These are phyloP conservation scores for Liodrosophila aerea DNA, from an alignment of 2,888 invertebrate species.

Conservation along the genomic window DNA sequence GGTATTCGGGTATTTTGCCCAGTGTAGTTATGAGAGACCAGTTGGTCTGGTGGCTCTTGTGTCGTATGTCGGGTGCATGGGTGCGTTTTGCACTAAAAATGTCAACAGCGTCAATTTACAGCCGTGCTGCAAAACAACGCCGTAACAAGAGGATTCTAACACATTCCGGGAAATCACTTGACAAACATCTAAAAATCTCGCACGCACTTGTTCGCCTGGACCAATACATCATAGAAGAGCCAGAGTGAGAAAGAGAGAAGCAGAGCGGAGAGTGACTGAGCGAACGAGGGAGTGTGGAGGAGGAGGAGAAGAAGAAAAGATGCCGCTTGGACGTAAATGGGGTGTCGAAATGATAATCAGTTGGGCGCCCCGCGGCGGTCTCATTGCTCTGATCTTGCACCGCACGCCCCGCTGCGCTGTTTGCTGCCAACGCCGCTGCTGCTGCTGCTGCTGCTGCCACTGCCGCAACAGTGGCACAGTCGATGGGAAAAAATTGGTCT, in stretches of 20 bases:
- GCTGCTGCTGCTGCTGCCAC: background rate
- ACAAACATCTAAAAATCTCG: slow-evolving; percentile 31
- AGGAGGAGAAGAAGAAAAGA: slow-evolving; percentile 17
- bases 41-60: background rate
- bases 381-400: slow-evolving; percentile 66
- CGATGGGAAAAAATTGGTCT: slow-evolving; percentile 19
- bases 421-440: slow-evolving; percentile 26
- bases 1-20: too few species aligned
- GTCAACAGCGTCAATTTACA: slow-evolving; percentile 69
- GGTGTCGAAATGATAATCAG: slow-evolving; percentile 79
- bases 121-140: slow-evolving; percentile 34
- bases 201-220: slow-evolving; percentile 30
- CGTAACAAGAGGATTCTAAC: slow-evolving; percentile 58
- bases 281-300: slow-evolving; percentile 4
- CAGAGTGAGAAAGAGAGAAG: background rate
- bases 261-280: background rate
- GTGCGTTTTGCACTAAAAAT: slow-evolving; percentile 58
- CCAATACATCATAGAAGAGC: slow-evolving; percentile 2
- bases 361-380: slow-evolving; percentile 69
- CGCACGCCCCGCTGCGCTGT: slow-evolving; percentile 60
- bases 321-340: slow-evolving; percentile 68
- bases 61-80: background rate
- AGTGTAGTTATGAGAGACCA: too few species aligned
- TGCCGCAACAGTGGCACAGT: slow-evolving; percentile 6
- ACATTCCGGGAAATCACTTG: slow-evolving; percentile 70